These are phyloP conservation scores for Poliocrania exsul DNA, from an alignment of 2,797 vertebrate species.

Conservation along the genomic window DNA sequence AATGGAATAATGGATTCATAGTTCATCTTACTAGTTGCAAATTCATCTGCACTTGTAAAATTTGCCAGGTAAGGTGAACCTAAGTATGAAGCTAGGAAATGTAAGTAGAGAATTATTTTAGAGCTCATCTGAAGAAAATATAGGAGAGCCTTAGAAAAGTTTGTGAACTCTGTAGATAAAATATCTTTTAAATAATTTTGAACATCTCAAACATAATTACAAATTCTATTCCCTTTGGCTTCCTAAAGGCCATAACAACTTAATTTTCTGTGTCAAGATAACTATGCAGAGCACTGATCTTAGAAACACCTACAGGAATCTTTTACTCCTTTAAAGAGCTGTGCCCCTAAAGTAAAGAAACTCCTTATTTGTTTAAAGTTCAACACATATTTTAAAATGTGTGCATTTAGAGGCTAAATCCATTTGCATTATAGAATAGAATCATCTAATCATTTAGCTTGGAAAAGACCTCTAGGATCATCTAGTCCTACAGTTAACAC, in stretches of 20 bases:
- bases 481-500: not conserved
- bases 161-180: not conserved
- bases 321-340: not conserved
- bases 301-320: slow-evolving; percentile 2
- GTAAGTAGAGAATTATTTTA: not conserved
- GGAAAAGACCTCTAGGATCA: not conserved
- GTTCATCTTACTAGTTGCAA: not conserved
- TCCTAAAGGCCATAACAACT: not conserved
- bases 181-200: not conserved
- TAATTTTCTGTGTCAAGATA: not conserved
- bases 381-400: not conserved
- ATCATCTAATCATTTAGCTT: not conserved
- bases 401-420: not conserved
- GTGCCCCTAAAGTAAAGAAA: not conserved
- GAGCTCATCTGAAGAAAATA: not conserved
- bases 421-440: not conserved
- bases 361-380: not conserved
- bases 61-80: not conserved
- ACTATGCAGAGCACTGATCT: not conserved
- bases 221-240: not conserved
- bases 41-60: not conserved
- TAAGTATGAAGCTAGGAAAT: not conserved
- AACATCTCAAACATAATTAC: not conserved
- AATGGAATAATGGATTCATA: not conserved
- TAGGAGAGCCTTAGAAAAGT: not conserved